These are phyloP conservation scores for Diglossa cyanea DNA, from an alignment of 2,797 vertebrate species.

Conservation along the genomic window DNA sequence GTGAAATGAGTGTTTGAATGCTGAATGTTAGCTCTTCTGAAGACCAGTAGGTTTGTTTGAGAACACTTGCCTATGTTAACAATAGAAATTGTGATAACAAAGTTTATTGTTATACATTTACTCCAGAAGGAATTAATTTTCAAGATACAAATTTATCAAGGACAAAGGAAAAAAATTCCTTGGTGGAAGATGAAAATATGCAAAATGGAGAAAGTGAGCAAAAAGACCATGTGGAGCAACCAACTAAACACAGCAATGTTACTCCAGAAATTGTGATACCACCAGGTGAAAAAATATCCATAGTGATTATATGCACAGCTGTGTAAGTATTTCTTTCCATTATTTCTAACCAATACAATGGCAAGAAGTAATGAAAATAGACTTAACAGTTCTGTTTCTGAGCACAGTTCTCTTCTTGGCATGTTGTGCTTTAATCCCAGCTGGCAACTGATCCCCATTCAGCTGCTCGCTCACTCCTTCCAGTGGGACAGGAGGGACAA, in stretches of 20 bases:
- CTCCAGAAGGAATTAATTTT: background rate
- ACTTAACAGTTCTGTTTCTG: background rate
- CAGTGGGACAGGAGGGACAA: fast-evolving
- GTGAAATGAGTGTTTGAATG: background rate
- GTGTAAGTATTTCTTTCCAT: slow-evolving; percentile 53
- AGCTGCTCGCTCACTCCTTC: fast-evolving
- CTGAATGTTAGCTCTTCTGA: background rate
- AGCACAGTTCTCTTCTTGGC: background rate
- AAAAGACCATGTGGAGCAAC: background rate
- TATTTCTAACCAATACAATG: background rate
- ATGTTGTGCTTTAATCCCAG: background rate
- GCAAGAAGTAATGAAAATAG: background rate
- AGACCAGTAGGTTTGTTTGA: background rate
- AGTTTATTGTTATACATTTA: background rate
- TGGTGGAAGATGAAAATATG: background rate
- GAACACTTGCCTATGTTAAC: background rate
- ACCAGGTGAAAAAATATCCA: slow-evolving; percentile 55
- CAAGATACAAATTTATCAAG: background rate
- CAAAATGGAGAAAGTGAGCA: background rate
- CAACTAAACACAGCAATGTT: background rate
- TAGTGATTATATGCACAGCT: slow-evolving; percentile 70
- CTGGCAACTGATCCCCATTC: background rate
- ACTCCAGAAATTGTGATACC: slow-evolving; percentile 43
- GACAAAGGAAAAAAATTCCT: background rate
- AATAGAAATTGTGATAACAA: background rate